Evolutionary conservation across 2,113 vertebrate species (phyloP).

Genomic region (Pluvianellus socialis): DNA sequence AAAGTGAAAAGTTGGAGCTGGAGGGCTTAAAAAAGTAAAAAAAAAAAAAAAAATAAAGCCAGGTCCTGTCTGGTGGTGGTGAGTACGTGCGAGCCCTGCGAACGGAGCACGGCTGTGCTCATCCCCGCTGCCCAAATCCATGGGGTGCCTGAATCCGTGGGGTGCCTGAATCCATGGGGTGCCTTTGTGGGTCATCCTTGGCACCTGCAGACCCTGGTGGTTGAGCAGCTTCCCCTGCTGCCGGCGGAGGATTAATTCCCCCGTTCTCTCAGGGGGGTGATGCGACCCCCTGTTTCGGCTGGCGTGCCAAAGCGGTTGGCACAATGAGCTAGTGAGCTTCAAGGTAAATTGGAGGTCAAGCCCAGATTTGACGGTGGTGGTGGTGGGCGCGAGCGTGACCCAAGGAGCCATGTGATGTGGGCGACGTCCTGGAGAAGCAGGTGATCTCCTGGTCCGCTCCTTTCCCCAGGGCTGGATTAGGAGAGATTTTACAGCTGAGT

Average conservation of each 20-base stretch:
- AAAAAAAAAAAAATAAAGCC: too few relatives aligned
- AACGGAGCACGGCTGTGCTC: background rate
- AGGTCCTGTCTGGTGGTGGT: background rate
- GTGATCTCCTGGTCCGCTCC: constrained; percentile 19
- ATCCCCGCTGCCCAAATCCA: background rate
- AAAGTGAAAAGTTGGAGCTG: background rate
- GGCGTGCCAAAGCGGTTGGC: background rate
- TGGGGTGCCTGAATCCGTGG: too few relatives aligned
- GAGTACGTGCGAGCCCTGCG: background rate
- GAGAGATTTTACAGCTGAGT: constrained; percentile 51
- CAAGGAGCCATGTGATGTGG: constrained; percentile 40
- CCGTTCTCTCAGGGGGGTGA: background rate
- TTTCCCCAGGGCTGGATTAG: constrained; percentile 49
- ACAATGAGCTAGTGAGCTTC: background rate
- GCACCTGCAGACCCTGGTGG: accelerated
- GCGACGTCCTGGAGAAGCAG: background rate
- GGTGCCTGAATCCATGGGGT: background rate
- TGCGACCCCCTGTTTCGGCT: background rate
- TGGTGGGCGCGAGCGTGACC: background rate
- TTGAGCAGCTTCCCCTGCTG: background rate
- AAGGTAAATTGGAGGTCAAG: constrained; percentile 62
- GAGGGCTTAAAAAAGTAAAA: too few relatives aligned
- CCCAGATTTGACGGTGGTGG: constrained; percentile 50
- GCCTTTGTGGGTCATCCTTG: background rate
- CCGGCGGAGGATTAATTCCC: background rate